Percentiles rank a stretch among this genome's conserved stretches.
Evolutionary conservation across 1,140 invertebrate species (phyloP).

Genomic region (Triops longicaudatus): DNA sequence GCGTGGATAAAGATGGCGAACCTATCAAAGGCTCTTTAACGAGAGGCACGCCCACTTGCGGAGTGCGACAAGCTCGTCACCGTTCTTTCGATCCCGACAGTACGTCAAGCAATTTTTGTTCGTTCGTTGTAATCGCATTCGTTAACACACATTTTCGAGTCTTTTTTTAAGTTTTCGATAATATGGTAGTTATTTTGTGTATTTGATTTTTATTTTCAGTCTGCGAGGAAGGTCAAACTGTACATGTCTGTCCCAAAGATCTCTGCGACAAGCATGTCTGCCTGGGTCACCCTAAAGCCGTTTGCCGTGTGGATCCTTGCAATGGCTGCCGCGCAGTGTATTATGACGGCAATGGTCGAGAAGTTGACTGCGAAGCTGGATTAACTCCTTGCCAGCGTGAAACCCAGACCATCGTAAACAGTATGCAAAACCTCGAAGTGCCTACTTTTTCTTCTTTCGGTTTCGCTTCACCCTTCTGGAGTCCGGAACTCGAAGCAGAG

Average conservation of each 20-base stretch:
- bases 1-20: constrained; percentile 67
- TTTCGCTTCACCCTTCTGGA: not conserved
- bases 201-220: constrained; percentile 31
- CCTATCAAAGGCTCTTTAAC: constrained; percentile 53
- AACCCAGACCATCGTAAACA: constrained; percentile 24
- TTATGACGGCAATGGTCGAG: constrained; percentile 35
- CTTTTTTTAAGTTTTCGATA: no score
- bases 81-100: constrained; percentile 24
- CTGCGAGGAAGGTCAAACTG: constrained; percentile 37
- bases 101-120: constrained; percentile 3
- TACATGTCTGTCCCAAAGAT: constrained; percentile 38
- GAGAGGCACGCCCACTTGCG: constrained; percentile 27
- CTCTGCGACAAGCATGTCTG: constrained; percentile 40
- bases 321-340: constrained; percentile 39
- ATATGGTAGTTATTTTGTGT: not conserved
- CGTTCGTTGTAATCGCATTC: no score
- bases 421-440: not conserved
- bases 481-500: constrained; percentile 24
- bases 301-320: constrained; percentile 40
- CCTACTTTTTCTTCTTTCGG: not conserved
- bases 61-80: constrained; percentile 29
- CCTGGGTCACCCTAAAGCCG: constrained; percentile 38
- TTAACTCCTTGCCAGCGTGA: constrained; percentile 39
- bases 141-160: no score
- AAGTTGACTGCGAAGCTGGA: constrained; percentile 38